A percentile compares a stretch with the other conserved stretches of the same genome.
phyloP scores from a whole-genome alignment of 2,113 vertebrate genomes.

The Saimiri boliviensis region DNA sequence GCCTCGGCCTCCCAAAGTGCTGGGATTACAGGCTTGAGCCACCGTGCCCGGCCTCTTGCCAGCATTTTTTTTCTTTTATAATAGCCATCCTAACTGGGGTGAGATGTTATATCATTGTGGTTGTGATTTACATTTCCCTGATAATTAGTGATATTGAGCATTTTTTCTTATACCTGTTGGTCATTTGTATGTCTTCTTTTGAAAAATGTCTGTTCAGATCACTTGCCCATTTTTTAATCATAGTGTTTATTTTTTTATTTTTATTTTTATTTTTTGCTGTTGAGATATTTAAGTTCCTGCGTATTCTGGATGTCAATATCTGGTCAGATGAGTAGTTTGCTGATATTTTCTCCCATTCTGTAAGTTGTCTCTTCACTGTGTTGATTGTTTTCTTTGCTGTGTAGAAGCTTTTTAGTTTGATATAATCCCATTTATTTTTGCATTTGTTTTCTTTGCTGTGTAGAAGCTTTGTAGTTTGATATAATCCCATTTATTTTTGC shows the following conservation, averaged over 20 bases:
- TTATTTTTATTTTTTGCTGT: background rate
- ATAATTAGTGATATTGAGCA: background rate
- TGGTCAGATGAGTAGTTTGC: background rate
- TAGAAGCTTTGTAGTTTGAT: background rate
- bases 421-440: background rate
- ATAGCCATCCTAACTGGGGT: background rate
- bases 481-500: background rate
- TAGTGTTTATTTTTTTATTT: background rate
- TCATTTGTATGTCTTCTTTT: background rate
- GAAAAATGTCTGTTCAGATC: background rate
- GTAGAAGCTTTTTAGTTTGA: background rate
- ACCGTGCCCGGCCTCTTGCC: too few relatives aligned
- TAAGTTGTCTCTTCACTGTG: background rate
- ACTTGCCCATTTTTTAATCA: background rate
- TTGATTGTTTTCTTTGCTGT: background rate
- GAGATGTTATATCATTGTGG: background rate
- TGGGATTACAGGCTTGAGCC: too few relatives aligned
- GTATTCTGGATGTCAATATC: background rate
- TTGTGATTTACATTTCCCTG: background rate
- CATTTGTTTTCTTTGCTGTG: background rate
- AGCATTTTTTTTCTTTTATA: background rate
- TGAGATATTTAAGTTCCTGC: background rate
- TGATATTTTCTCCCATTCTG: background rate
- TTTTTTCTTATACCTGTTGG: background rate
- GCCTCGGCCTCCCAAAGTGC: too few relatives aligned